These are phyloP conservation scores for Tachysurus fulvidraco DNA, from an alignment of 2,113 vertebrate genomes.

Conservation along the genomic window DNA sequence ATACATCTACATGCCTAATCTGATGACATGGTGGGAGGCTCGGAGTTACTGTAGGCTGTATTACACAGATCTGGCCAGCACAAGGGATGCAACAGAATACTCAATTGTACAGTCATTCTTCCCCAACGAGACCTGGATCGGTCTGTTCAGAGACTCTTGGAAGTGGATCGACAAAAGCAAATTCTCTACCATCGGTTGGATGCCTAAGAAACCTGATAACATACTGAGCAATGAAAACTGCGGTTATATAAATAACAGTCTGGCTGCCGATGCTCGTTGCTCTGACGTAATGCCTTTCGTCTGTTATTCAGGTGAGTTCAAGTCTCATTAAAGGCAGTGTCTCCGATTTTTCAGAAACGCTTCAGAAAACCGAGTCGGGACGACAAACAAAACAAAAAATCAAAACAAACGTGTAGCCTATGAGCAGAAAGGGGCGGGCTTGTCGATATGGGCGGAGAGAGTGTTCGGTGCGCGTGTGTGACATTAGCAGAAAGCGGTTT, in stretches of 20 bases:
- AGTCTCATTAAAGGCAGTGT: no score
- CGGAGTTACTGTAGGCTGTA: background rate
- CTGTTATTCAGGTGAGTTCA: background rate
- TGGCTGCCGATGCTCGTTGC: background rate
- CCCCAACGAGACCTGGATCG: background rate
- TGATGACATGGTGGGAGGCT: background rate
- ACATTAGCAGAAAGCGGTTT: no score
- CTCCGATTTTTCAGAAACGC: no score
- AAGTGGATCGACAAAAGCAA: background rate
- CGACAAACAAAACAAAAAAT: no score
- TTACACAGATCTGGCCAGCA: background rate
- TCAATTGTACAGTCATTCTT: accelerated
- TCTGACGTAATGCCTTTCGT: background rate
- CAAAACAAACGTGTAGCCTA: no score
- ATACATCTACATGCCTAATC: background rate
- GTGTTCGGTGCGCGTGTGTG: no score
- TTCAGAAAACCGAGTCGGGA: no score
- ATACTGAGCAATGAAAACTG: background rate
- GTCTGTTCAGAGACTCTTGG: background rate
- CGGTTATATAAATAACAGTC: background rate
- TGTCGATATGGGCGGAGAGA: no score
- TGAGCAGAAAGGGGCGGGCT: no score
- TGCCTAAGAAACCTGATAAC: background rate
- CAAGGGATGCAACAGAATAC: background rate
- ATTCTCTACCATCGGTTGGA: background rate